Conservation (phyloP, 2,113 vertebrate genomes). For the Phalacrocorax aristotelis region DNA sequence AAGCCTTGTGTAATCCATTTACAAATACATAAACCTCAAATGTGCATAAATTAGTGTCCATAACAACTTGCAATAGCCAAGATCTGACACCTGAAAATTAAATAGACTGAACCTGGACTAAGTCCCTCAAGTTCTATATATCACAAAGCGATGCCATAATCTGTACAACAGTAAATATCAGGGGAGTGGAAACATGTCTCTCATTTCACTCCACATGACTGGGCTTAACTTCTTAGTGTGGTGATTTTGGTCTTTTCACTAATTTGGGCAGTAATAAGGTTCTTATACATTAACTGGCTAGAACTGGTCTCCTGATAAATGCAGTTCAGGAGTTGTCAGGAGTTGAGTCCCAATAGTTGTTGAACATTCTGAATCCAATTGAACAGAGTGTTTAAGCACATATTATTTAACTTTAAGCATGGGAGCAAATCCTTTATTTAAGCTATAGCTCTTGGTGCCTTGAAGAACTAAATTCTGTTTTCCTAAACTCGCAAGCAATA, state of each 20-base stretch:
- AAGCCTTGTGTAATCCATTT: background rate
- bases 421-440: background rate
- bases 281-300: background rate
- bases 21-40: background rate
- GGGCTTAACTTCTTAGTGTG: background rate
- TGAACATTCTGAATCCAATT: background rate
- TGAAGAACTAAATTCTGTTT: background rate
- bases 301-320: background rate
- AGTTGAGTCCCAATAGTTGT: background rate
- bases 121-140: background rate
- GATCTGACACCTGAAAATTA: background rate
- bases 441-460: background rate
- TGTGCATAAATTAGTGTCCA: background rate
- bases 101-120: background rate
- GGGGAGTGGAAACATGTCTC: background rate
- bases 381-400: background rate
- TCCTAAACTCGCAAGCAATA: background rate
- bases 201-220: background rate
- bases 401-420: background rate
- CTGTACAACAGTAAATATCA: background rate
- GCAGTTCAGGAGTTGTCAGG: background rate
- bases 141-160: background rate
- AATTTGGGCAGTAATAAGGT: background rate
- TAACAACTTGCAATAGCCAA: background rate
- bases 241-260: background rate